These are phyloP conservation scores for Pardosa pseudoannulata DNA, from an alignment of 2,888 invertebrate species.

Conservation along the genomic window DNA sequence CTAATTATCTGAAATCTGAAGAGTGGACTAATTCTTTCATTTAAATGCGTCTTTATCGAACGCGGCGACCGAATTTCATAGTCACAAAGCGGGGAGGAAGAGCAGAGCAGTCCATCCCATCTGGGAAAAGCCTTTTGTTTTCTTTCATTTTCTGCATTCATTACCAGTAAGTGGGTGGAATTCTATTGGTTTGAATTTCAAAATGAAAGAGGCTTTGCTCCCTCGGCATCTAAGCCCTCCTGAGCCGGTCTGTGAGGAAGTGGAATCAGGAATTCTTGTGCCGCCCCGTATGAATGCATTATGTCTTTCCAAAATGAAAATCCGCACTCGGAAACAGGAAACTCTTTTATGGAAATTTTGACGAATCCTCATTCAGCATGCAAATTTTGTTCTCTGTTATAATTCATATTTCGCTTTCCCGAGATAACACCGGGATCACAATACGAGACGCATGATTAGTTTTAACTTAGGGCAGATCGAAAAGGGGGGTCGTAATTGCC, in stretches of 20 bases:
- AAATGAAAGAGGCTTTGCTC: conserved; percentile 43
- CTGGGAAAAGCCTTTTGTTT: background rate
- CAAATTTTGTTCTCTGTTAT: conserved; percentile 14
- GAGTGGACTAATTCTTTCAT: conserved; percentile 22
- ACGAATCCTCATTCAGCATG: conserved; percentile 11
- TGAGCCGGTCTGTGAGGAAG: background rate
- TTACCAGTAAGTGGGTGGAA: conserved; percentile 13
- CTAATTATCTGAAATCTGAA: conserved; percentile 4
- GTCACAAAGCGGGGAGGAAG: background rate
- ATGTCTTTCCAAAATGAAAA: conserved; percentile 35
- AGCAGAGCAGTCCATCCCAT: background rate
- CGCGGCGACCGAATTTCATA: background rate
- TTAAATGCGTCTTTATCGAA: conserved; percentile 13
- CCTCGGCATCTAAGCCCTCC: conserved; percentile 13
- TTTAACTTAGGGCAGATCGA: background rate
- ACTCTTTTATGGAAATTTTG: conserved; percentile 21
- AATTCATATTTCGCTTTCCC: conserved; percentile 4
- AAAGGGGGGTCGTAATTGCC: background rate
- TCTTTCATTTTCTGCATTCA: conserved; percentile 16
- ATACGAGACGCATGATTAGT: background rate
- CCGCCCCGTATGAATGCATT: conserved; percentile 24
- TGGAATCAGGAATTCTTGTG: conserved; percentile 20
- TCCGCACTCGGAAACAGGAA: background rate
- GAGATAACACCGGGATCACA: background rate
- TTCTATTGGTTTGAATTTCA: conserved; percentile 39